Percentiles rank a stretch among this genome's conserved stretches.
These are phyloP conservation scores for Netelia virgata DNA, from an alignment of 2,888 invertebrate species.

Conservation along the genomic window DNA sequence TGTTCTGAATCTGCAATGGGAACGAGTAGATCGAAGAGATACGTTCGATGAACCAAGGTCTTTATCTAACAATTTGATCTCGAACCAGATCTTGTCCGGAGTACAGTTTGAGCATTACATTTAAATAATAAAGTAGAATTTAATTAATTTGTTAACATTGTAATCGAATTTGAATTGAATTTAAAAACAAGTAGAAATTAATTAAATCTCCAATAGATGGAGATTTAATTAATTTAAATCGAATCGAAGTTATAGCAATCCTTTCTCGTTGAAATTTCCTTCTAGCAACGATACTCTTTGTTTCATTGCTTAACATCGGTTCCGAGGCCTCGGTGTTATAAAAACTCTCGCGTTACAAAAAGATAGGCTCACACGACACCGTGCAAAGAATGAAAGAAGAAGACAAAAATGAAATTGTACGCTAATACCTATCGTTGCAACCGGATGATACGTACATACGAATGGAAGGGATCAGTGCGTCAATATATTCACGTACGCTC, in stretches of 20 bases:
- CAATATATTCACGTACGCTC: conserved; percentile 56
- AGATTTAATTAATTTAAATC: too few species aligned
- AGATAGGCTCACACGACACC: conserved; percentile 35
- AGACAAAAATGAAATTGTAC: conserved; percentile 25
- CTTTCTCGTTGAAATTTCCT: not conserved
- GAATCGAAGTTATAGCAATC: not conserved
- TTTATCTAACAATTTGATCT: not conserved
- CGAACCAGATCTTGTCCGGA: not conserved
- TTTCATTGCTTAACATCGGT: conserved; percentile 28
- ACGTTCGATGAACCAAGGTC: not conserved
- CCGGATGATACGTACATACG: not conserved
- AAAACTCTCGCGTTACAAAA: conserved; percentile 51
- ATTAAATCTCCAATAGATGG: too few species aligned
- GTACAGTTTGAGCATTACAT: not conserved
- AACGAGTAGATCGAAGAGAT: conserved; percentile 9
- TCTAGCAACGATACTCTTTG: not conserved
- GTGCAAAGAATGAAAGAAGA: not conserved
- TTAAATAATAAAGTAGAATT: not conserved
- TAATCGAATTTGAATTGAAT: not conserved
- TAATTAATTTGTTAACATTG: not conserved
- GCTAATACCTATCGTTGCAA: conserved; percentile 24
- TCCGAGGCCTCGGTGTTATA: conserved; percentile 37
- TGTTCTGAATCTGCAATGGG: conserved; percentile 27
- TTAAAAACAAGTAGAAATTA: too few species aligned
- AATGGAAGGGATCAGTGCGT: conserved; percentile 51